Evolutionary conservation across 2,797 vertebrate species (phyloP).

Genomic region (Falco berigora): DNA sequence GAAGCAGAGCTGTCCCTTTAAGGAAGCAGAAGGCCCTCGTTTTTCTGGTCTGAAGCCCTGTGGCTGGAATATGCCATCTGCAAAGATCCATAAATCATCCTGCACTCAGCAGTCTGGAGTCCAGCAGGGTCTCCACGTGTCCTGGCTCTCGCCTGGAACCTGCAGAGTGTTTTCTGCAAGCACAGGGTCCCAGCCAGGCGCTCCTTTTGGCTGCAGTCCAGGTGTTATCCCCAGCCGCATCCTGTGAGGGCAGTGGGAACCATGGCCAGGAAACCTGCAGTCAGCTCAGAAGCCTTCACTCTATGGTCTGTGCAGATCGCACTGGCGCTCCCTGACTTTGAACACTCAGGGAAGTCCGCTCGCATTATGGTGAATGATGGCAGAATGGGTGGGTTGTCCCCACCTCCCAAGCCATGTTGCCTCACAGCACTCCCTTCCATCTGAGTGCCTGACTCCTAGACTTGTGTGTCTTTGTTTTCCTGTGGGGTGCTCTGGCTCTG

Average conservation of each 20-base stretch:
- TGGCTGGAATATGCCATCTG: slow-evolving; percentile 25
- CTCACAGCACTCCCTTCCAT: background rate
- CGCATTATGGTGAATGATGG: accelerated
- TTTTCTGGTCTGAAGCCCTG: slow-evolving; percentile 9
- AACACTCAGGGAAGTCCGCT: background rate
- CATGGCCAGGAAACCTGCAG: background rate
- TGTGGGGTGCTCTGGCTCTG: background rate
- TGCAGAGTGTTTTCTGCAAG: background rate
- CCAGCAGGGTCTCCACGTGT: slow-evolving; percentile 12
- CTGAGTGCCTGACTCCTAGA: background rate
- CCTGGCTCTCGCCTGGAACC: background rate
- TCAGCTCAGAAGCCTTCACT: background rate
- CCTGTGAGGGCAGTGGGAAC: background rate
- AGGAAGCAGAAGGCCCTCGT: background rate
- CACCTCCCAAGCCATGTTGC: background rate
- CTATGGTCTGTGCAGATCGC: background rate
- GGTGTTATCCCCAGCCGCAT: background rate
- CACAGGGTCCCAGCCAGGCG: background rate
- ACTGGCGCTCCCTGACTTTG: background rate
- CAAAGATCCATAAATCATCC: slow-evolving; percentile 18
- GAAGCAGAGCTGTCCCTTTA: background rate
- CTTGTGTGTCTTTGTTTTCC: background rate
- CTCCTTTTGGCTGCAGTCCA: background rate
- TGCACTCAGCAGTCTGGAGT: background rate
- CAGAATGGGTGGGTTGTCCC: background rate